Conservation (phyloP, 1,140 invertebrate species). For the Neelides sp. region DNA sequence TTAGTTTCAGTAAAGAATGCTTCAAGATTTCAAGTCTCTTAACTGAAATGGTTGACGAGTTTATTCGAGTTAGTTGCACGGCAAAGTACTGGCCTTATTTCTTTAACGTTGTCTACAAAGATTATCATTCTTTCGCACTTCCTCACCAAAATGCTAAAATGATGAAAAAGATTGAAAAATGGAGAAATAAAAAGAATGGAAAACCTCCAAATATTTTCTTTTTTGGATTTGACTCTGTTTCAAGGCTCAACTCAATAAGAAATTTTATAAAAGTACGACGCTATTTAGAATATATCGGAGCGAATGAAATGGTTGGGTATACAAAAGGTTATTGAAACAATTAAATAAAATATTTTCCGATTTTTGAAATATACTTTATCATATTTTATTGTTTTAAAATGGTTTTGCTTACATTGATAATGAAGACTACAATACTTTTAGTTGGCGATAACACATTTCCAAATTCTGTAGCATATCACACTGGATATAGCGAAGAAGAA, state of each 20-base stretch:
- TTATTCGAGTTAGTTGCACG: no score
- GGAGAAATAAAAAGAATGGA: background rate
- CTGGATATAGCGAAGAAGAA: slow-evolving; percentile 3
- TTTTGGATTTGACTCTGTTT: slow-evolving; percentile 42
- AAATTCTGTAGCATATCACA: slow-evolving; percentile 6
- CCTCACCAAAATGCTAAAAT: no score
- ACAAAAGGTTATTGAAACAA: slow-evolving; percentile 10
- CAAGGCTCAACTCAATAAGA: slow-evolving; percentile 40
- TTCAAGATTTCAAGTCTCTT: no score
- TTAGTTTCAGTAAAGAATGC: no score
- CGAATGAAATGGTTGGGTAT: slow-evolving; percentile 17
- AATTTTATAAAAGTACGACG: slow-evolving; percentile 37
- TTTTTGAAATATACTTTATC: background rate
- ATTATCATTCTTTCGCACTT: no score
- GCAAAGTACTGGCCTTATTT: no score
- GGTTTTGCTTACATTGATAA: background rate
- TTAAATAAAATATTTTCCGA: background rate
- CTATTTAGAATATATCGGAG: slow-evolving; percentile 30
- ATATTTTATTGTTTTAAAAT: background rate
- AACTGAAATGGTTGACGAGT: no score
- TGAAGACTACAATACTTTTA: background rate
- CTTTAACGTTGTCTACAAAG: no score
- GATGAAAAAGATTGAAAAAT: background rate
- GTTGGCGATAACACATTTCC: slow-evolving; percentile 20
- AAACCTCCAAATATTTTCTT: slow-evolving; percentile 28